A percentile compares a stretch with the other conserved stretches of the same genome.
These are phyloP conservation scores for Tetragnatha montana DNA, from an alignment of 2,888 invertebrate species.

Conservation along the genomic window DNA sequence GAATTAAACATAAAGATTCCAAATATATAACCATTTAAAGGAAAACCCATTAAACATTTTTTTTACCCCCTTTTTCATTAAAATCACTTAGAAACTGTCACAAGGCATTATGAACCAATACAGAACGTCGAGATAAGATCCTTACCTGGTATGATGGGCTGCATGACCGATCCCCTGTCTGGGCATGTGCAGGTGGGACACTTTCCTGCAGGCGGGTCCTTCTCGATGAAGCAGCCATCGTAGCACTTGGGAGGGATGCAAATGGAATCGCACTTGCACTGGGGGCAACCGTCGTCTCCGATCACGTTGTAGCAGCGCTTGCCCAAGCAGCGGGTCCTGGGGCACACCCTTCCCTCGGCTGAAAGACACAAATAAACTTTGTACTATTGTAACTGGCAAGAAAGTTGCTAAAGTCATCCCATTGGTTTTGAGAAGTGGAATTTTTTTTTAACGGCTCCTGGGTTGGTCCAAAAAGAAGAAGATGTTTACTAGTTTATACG, in stretches of 20 bases:
- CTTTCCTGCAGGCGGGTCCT: conserved; percentile 56
- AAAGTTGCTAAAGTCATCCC: no score
- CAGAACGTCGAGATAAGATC: background rate
- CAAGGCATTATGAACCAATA: no score
- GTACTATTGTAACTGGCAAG: no score
- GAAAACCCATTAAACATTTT: no score
- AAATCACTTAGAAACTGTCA: no score
- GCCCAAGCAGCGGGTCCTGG: conserved; percentile 52
- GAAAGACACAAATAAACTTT: background rate
- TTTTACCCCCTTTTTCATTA: no score
- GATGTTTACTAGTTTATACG: no score
- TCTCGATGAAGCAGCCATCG: conserved; percentile 63
- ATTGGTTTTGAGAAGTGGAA: no score
- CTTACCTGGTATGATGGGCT: conserved; percentile 46
- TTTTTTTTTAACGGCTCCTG: no score
- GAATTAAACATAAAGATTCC: no score
- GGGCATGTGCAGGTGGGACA: conserved; percentile 65
- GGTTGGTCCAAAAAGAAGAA: no score
- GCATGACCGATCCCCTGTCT: conserved; percentile 36
- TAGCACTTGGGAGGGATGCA: conserved; percentile 65
- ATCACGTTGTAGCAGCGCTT: conserved; percentile 64
- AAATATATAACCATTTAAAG: no score
- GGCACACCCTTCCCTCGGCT: conserved; percentile 66
- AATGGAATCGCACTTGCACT: conserved; percentile 66
- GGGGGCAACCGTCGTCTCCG: conserved; percentile 64